phyloP scores from a whole-genome alignment of 1,140 invertebrate genomes.

The Cardiocondyla obscurior region DNA sequence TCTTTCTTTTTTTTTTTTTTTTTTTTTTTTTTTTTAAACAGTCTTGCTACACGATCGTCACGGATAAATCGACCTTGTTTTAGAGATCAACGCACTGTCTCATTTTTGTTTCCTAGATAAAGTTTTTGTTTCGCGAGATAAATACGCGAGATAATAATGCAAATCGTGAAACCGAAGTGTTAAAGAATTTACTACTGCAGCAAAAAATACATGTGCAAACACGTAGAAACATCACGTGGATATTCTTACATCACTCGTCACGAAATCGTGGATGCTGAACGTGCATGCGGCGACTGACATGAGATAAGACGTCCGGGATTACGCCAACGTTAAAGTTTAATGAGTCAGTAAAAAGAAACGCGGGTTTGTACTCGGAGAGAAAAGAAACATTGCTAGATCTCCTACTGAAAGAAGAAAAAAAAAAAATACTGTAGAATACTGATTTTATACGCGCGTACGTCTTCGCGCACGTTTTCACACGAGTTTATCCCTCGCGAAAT shows the following conservation, averaged over 20 bases:
- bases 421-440: not conserved
- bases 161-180: no score
- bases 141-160: no score
- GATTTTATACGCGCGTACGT: not conserved
- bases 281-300: not conserved
- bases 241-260: slow-evolving; percentile 19
- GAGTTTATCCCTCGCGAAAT: not conserved
- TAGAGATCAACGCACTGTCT: no score
- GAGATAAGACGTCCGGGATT: not conserved
- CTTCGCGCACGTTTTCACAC: not conserved
- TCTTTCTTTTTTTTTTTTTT: no score
- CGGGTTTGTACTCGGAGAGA: not conserved
- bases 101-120: no score
- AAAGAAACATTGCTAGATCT: not conserved
- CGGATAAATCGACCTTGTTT: no score
- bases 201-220: not conserved
- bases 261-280: slow-evolving; percentile 4
- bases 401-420: no score
- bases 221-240: not conserved
- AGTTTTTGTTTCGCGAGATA: no score
- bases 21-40: no score
- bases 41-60: no score
- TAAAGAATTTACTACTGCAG: not conserved
- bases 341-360: not conserved
- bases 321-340: not conserved